Conservation (phyloP, 2,113 vertebrate species). For the Cyphomyrus plagiostoma region DNA sequence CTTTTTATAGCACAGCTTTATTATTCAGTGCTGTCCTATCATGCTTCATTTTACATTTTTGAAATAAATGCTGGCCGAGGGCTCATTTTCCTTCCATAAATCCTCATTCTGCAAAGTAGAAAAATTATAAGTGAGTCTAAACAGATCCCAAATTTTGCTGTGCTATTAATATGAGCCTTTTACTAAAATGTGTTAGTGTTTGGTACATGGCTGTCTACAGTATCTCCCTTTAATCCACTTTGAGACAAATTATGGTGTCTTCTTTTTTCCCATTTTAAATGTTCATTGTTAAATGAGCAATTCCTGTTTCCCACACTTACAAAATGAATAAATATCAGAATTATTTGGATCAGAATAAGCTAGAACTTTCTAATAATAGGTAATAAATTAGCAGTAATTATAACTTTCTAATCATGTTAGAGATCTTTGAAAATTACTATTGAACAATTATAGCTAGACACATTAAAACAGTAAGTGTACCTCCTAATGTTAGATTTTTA, state of each 20-base stretch:
- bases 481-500: neutral
- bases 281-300: neutral
- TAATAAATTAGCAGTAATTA: neutral
- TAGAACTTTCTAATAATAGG: neutral
- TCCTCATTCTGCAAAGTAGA: neutral
- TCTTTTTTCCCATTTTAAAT: neutral
- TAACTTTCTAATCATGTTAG: neutral
- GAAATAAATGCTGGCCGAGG: conserved; percentile 2
- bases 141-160: neutral
- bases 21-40: conserved; percentile 1
- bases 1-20: neutral
- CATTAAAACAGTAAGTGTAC: no score
- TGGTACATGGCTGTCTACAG: neutral
- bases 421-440: neutral
- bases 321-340: neutral
- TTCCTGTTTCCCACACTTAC: neutral
- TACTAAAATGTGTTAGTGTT: neutral
- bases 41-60: conserved; percentile 16
- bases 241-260: neutral
- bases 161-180: neutral
- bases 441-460: neutral
- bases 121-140: neutral
- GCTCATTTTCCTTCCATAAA: neutral
- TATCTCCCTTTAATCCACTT: neutral
- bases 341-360: neutral